Conservation (phyloP, 2,888 invertebrate genomes). For the Caenorhabditis drosophilae region DNA sequence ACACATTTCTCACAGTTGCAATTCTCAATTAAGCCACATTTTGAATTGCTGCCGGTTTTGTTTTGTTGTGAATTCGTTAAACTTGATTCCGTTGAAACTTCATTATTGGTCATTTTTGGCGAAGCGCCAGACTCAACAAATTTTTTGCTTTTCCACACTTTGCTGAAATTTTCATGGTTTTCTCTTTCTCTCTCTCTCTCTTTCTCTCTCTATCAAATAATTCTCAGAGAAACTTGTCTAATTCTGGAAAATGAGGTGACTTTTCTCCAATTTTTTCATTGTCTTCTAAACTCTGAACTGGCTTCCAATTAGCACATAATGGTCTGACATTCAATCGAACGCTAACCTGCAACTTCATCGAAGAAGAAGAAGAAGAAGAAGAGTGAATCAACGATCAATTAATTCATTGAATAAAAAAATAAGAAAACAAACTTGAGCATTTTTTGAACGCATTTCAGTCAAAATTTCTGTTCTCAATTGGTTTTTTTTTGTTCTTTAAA, state of each 20-base stretch:
- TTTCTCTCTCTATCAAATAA: too few species aligned
- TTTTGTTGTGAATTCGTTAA: too few species aligned
- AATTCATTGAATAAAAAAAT: too few species aligned
- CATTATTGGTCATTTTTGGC: neutral
- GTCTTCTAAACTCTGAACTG: neutral
- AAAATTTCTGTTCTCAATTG: neutral
- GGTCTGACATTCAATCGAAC: slow-evolving; percentile 3
- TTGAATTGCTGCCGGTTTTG: too few species aligned
- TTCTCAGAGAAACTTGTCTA: too few species aligned
- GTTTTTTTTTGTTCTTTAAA: neutral
- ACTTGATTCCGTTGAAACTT: neutral
- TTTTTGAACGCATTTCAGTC: neutral
- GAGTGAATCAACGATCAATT: too few species aligned
- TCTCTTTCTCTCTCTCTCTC: too few species aligned
- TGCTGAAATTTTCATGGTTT: too few species aligned
- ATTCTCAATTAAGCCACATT: neutral
- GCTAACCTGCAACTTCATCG: neutral
- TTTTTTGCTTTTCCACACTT: slow-evolving; percentile 1
- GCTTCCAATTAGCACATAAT: neutral
- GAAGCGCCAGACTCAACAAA: neutral
- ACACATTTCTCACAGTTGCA: slow-evolving; percentile 1
- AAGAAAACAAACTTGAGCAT: slow-evolving; percentile 3
- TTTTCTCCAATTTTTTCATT: neutral
- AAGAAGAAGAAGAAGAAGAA: too few species aligned
- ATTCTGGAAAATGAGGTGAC: too few species aligned